A percentile compares a stretch with the other conserved stretches of the same genome.
Conservation (phyloP, 1,140 invertebrate species). For the Nephila pilipes region DNA sequence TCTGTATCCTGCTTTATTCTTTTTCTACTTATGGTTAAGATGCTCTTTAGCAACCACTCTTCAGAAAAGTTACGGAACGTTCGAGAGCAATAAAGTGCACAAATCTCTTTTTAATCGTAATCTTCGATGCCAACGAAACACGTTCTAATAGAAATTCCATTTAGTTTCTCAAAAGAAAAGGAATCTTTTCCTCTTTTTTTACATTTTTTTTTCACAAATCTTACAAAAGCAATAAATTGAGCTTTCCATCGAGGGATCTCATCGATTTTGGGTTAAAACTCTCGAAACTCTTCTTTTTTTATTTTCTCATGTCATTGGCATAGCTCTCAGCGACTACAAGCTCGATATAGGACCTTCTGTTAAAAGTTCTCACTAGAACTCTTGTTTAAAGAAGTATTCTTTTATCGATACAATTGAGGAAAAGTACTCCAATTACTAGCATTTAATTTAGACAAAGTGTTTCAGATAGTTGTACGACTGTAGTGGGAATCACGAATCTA, state of each 20-base stretch:
- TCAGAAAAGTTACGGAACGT: constrained; percentile 21
- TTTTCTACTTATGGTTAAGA: background rate
- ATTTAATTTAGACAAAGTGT: background rate
- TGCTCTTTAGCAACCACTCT: background rate
- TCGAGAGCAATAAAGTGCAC: constrained; percentile 28
- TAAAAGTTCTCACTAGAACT: background rate
- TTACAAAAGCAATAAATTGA: constrained; percentile 46
- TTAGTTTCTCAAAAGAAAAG: constrained; percentile 26
- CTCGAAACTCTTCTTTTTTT: constrained; percentile 1
- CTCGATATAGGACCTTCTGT: background rate
- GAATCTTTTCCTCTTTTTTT: constrained; percentile 2
- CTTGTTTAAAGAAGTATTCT: background rate
- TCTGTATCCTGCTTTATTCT: background rate
- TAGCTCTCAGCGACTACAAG: background rate
- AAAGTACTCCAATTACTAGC: background rate
- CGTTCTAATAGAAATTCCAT: constrained; percentile 47
- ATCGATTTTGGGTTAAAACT: constrained; percentile 29
- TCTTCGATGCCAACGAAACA: constrained; percentile 25
- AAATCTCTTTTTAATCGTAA: constrained; percentile 34
- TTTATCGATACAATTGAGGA: constrained; percentile 13
- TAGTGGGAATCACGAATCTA: background rate
- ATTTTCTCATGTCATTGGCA: constrained; percentile 5
- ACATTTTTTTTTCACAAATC: constrained; percentile 30
- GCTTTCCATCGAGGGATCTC: constrained; percentile 1
- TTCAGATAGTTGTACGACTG: background rate